phyloP scores from a whole-genome alignment of 1,140 invertebrate species.

The Drosophila obscura region DNA sequence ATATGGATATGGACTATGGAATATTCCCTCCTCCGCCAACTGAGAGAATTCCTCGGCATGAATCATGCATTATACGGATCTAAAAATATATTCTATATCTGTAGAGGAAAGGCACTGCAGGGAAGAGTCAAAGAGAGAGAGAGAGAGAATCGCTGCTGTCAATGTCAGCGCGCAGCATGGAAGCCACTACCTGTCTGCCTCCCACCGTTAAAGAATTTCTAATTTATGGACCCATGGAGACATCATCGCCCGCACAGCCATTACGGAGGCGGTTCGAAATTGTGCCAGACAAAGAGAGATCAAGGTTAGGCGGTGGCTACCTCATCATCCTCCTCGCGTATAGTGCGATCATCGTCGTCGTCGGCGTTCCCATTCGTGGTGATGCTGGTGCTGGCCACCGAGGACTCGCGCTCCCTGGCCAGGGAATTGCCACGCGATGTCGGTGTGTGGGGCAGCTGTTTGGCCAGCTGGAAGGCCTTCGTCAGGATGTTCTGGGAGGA shows the following conservation, averaged over 20 bases:
- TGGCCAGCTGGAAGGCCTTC: conserved; percentile 90
- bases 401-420: conserved; percentile 85
- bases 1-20: conserved; percentile 39
- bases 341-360: conserved; percentile 76
- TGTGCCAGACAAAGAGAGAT: conserved; percentile 43
- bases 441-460: conserved; percentile 84
- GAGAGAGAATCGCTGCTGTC: conserved; percentile 48
- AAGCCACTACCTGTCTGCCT: conserved; percentile 39
- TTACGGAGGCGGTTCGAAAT: conserved; percentile 20
- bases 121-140: conserved; percentile 1
- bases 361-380: conserved; percentile 39
- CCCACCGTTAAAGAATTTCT: conserved; percentile 39
- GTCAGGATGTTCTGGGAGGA: conserved; percentile 92
- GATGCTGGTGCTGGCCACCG: conserved; percentile 41
- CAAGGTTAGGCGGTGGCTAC: conserved; percentile 66
- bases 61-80: conserved; percentile 46
- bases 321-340: conserved; percentile 80
- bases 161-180: conserved; percentile 70
- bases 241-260: conserved; percentile 44
- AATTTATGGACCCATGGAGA: conserved; percentile 36
- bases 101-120: conserved; percentile 23
- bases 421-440: conserved; percentile 80
- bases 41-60: conserved; percentile 57
- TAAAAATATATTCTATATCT: conserved; percentile 55
- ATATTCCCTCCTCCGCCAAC: conserved; percentile 21